Evolutionary conservation across 2,888 invertebrate genomes (phyloP), one percentile per base, ranked within the genome.

Genomic region (Drosophila barbarae): DNA sequence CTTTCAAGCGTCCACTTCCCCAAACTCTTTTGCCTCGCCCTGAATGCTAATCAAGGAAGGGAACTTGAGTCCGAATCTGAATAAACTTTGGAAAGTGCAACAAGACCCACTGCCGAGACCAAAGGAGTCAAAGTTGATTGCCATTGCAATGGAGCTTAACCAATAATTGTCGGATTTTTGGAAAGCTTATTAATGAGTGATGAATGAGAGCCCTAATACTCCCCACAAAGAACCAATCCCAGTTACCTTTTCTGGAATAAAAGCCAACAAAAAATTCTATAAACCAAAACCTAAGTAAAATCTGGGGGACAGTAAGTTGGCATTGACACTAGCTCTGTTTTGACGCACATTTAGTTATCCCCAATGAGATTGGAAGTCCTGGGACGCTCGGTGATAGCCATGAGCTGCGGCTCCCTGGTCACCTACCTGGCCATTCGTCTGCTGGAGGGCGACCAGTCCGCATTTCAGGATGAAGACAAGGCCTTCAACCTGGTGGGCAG

Each of bases 351-450:
- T 7, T 3, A 12, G 12, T 12, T 2, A 18, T 6, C 2, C 28
- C 9, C 18, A 1, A 77, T 77, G 81, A 69, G 57, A 57, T 26
- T 67, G 7, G 21, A 58, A 3, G 47, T 47, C 15, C 26, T 82
- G n/a, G 76, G 66, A 65, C 67, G 52, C 1, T 69, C 64, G 26
- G 18, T 65, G 35, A 60, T 66, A 10, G 68, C 76, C n/a, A 46
- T 83, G 21, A 44, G 67, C 42, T 71, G 72, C 9, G 83, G 83
- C 10, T 83, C 79, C 15, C 18, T 79, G 44, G 41, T 49, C 5
- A 74, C 79, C 18, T 76, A 71, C 38, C 38, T 69, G n/a, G 51
- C 67, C 36, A 15, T 80, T 5, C 69, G 55, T n/a, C 26, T 80
- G 32, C n/a, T 71, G 13, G 66, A 74, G 8, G 41, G 41, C 8